A percentile compares a stretch with the other conserved stretches of the same genome.
These are phyloP conservation scores for Hydractinia echinata DNA, from an alignment of 30 jellyfish, hydroid and myxozoan species.

Conservation along the genomic window DNA sequence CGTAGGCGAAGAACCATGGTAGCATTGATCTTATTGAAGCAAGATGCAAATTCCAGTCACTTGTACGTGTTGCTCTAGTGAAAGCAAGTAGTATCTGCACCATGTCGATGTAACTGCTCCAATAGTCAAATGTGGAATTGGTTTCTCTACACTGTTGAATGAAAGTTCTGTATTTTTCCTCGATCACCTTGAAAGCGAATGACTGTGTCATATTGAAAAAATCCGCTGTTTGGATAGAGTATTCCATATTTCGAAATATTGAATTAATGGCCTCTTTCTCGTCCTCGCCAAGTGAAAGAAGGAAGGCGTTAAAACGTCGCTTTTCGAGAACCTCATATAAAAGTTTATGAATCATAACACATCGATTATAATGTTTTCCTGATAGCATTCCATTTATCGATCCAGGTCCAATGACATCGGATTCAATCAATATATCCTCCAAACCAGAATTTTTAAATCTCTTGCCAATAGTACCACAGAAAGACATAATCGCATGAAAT, in stretches of 20 bases:
- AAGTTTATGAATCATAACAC: slow-evolving; percentile 41
- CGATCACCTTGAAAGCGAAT: not conserved
- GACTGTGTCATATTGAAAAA: not conserved
- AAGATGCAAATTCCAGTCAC: slow-evolving; percentile 58
- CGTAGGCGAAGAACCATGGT: slow-evolving; percentile 71
- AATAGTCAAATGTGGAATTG: slow-evolving; percentile 43
- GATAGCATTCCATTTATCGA: slow-evolving; percentile 52
- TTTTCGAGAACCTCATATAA: slow-evolving; percentile 27
- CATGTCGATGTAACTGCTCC: slow-evolving; percentile 57
- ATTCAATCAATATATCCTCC: slow-evolving; percentile 45
- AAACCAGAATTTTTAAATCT: slow-evolving; percentile 53
- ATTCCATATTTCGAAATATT: not conserved
- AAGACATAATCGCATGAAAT: slow-evolving; percentile 70
- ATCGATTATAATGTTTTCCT: slow-evolving; percentile 40
- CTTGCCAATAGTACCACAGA: slow-evolving; percentile 59
- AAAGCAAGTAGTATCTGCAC: slow-evolving; percentile 46
- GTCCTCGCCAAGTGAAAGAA: slow-evolving; percentile 1
- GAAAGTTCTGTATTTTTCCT: not conserved
- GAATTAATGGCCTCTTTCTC: not conserved
- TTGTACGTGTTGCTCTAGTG: slow-evolving; percentile 55
- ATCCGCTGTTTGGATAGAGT: not conserved
- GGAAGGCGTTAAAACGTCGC: slow-evolving; percentile 10
- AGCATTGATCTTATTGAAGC: slow-evolving; percentile 51
- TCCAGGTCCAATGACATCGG: slow-evolving; percentile 51
- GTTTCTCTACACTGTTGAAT: slow-evolving; percentile 1